Evolutionary conservation across 2,797 vertebrate genomes (phyloP), one percentile per base, ranked within the genome.

Genomic region (Megalops cyprinoides): DNA sequence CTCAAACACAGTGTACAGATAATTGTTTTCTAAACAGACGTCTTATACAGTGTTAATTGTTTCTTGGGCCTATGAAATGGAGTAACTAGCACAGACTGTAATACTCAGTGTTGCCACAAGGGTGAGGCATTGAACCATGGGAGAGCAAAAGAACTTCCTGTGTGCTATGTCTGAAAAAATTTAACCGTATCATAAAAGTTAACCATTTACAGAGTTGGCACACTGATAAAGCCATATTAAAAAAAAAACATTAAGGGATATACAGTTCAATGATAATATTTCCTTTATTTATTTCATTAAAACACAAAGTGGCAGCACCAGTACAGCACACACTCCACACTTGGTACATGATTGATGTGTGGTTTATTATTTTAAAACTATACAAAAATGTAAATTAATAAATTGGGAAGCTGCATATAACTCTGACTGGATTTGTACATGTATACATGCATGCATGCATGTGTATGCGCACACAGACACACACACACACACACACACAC

Each of bases 191-290:
- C 58, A 28, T 60, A 60, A 60, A 60, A 31, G 25, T 60, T 28
- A 60, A 60, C 56, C 56, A 60, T 60, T 60, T 8, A 60, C 58
- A 31, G 8, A 10, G n/a, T 58, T n/a, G 55, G 55, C 25, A 4
- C 46, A 60, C 9, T 31, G 58, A 60, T 60, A 31, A n/a, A 58
- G 25, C 25, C n/a, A 25, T 20, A 25, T 28, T 60, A 60, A 25
- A 60, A 31, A 9, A 28, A 31, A 1, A 60, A 3, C 14, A 53
- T 15, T 53, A 75, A 62, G 67, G 67, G 10, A 42, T 51, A 25
- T 69, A 81, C 37, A 77, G 56, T 77, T 56, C 23, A 76, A 51
- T 51, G 44, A 69, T 74, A 76, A 10, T 44, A 76, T 73, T 37
- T 46, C 42, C 37, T 77, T 77, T 58, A 80, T 80, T 80, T 53